Base-by-base conservation (phyloP, 2,888 invertebrate species). In the Cantharis rustica region DNA sequence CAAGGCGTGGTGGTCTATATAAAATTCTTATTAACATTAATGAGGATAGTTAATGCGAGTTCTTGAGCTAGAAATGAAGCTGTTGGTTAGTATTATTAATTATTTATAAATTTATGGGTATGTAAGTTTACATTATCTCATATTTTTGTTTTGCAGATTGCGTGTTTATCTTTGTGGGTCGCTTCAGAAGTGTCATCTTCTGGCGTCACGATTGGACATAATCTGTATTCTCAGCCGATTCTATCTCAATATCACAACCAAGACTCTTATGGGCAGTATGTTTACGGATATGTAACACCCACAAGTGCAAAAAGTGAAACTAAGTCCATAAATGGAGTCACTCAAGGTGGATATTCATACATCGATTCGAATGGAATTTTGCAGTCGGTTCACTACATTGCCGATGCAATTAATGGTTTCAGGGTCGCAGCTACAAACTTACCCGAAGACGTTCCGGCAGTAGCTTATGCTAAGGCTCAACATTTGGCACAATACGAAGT, bases 261-360 rank as follows among this genome's bases (percentile, higher is more conserved):
- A 85, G 91, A 91, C 80, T 89, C 90, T 20, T 85, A 89, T 61
- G 91, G 92, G 2, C 90, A 90, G 81, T 91, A 91, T 85, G 88
- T 89, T 79, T 91, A 91, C 84, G 93, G 93, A 20, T 93, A 93
- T 86, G 88, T 91, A 15, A 93, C 92, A 76, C 93, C 92, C 69
- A 91, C 92, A 68, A 91, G 92, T 79, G 90, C 92, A 80, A 93
- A 93, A 85, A 90, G 90, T 66, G 94, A 94, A 86, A 88, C 90
- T 0, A 90, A 91, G 77, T 89, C 90, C 3, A 88, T 90, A 74
- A 91, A 93, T 84, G 93, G 93, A 17, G 90, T 91, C 13, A 92
- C 92, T 3, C 89, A 90, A 61, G 93, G 93, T 31, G 92, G 91
- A 68, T 93, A 93, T 84, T 92, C 92, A 71, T 94, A 93, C 85